Conservation (phyloP, 2,113 vertebrate species). For the Calyptommatus sinebrachiatus region DNA sequence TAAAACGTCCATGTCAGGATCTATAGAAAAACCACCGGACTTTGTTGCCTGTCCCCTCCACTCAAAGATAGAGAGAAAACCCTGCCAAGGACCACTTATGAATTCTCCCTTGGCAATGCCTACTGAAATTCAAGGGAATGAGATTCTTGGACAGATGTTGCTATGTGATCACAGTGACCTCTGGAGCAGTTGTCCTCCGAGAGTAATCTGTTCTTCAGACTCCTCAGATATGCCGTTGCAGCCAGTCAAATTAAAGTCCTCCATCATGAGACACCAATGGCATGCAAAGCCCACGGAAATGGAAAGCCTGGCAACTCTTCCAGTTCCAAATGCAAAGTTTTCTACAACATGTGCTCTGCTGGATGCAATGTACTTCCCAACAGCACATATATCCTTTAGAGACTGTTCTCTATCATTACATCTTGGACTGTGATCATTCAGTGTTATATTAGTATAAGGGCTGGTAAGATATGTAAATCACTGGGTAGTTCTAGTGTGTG, state of each 20-base stretch:
- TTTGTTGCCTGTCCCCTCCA: conserved; percentile 59
- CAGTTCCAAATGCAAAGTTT: conserved; percentile 76
- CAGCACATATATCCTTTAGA: conserved; percentile 90
- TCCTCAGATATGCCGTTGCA: conserved; percentile 76
- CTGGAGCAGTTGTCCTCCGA: conserved; percentile 59
- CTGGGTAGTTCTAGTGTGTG: not conserved
- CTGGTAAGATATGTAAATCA: not conserved
- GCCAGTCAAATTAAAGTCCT: conserved; percentile 70
- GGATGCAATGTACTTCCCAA: conserved; percentile 71
- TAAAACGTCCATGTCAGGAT: conserved; percentile 69
- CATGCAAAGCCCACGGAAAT: conserved; percentile 51
- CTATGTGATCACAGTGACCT: conserved; percentile 67
- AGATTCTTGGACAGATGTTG: conserved; percentile 80
- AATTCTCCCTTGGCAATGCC: conserved; percentile 70
- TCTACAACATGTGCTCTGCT: conserved; percentile 68
- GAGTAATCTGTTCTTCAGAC: conserved; percentile 68
- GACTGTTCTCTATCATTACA: not conserved
- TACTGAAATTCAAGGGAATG: conserved; percentile 73
- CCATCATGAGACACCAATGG: conserved; percentile 71
- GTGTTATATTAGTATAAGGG: not conserved
- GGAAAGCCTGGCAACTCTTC: conserved; percentile 70
- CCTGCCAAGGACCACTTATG: conserved; percentile 64
- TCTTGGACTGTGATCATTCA: not conserved
- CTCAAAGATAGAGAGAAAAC: conserved; percentile 67
- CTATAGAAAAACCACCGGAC: conserved; percentile 66